A percentile compares a stretch with the other conserved stretches of the same genome.
phyloP scores from a whole-genome alignment of 2,113 vertebrate genomes.

The Nibea coibor region DNA sequence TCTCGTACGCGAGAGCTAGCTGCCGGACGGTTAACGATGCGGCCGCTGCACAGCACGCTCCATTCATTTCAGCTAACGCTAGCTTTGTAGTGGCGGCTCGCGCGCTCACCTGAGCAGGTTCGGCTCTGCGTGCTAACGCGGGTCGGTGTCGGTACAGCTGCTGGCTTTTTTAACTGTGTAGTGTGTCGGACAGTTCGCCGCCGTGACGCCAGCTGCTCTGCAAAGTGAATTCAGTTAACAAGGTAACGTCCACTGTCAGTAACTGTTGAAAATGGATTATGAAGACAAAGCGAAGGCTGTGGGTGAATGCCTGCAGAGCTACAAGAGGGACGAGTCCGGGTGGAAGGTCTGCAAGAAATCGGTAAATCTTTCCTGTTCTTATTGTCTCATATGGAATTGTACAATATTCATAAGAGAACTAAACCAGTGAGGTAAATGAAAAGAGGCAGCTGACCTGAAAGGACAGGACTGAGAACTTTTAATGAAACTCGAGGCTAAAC shows the following conservation, averaged over 20 bases:
- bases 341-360: slow-evolving; percentile 88
- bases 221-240: background rate
- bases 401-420: background rate
- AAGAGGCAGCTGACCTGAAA: no score
- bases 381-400: background rate
- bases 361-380: slow-evolving; percentile 76
- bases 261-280: slow-evolving; percentile 80
- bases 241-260: background rate
- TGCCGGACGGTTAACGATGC: slow-evolving; percentile 1
- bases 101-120: slow-evolving; percentile 19
- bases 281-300: slow-evolving; percentile 74
- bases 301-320: slow-evolving; percentile 83
- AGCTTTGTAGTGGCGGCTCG: slow-evolving; percentile 17
- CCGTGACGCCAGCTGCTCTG: background rate
- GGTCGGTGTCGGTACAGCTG: background rate
- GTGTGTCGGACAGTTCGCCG: background rate
- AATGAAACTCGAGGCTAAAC: background rate
- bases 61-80: slow-evolving; percentile 63
- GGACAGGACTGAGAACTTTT: background rate
- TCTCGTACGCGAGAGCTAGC: background rate
- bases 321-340: slow-evolving; percentile 85
- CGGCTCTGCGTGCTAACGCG: background rate
- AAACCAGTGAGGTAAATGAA: no score
- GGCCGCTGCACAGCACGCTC: background rate
- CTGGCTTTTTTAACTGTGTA: background rate